phyloP scores from a whole-genome alignment of 2,113 vertebrate genomes.

The Potamarius usumacintae region DNA sequence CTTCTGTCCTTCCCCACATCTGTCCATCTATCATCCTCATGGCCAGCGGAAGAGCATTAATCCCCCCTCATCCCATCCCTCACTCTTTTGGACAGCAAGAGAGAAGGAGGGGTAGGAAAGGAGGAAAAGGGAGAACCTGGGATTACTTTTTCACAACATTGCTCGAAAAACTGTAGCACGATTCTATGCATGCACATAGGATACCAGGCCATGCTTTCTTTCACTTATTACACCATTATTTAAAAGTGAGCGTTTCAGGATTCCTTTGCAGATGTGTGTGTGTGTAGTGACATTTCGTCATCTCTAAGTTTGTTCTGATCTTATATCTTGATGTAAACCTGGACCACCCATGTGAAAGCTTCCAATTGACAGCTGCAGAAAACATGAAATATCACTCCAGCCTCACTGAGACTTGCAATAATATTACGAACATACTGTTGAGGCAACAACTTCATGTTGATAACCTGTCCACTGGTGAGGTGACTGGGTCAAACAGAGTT shows the following conservation, averaged over 20 bases:
- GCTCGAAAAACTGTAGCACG: constrained; percentile 28
- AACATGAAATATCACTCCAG: neutral
- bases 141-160: constrained; percentile 75
- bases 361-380: neutral
- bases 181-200: constrained; percentile 54
- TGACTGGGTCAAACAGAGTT: constrained; percentile 25
- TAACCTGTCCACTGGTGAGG: constrained; percentile 21
- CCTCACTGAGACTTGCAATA: neutral
- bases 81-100: constrained; percentile 72
- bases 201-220: constrained; percentile 30
- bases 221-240: neutral
- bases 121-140: constrained; percentile 55
- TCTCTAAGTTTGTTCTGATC: neutral
- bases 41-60: constrained; percentile 77
- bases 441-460: neutral
- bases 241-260: neutral
- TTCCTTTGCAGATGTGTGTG: neutral
- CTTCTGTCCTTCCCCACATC: constrained; percentile 69
- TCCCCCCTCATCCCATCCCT: constrained; percentile 73
- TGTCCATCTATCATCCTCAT: constrained; percentile 78
- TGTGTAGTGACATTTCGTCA: neutral
- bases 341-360: neutral
- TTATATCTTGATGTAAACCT: neutral
- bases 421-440: neutral
- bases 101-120: constrained; percentile 43